Evolutionary conservation across 2,797 vertebrate genomes (phyloP), one percentile per base, ranked within the genome.

Genomic region (Ctenochaetus hawaiiensis): DNA sequence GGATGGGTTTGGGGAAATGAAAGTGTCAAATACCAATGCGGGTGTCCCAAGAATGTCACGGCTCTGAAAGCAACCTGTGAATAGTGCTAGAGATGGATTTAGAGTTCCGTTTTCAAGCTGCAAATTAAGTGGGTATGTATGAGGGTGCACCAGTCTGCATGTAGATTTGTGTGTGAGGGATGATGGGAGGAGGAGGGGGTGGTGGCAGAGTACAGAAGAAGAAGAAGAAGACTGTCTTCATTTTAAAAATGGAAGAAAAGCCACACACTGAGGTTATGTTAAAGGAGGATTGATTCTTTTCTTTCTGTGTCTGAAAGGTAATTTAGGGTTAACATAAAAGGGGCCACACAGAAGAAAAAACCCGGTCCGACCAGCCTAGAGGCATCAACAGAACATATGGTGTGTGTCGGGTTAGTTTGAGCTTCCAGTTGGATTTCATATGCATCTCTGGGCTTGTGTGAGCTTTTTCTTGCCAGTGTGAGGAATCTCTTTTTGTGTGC

Each of bases 61-160:
- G 77, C 52, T 66, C 69, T 80, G 77, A 87, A 80, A 85, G 83
- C 37, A 58, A 89, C 89, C 86, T 76, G 68, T 82, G 84, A 91
- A 88, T 88, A 87, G 74, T 82, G 78, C 77, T 68, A 70, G 63
- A 81, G 74, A 89, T 79, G 84, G 78, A 83, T 87, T 87, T 73
- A 54, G 77, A 84, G 52, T 77, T 80, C 52, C 62, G 37, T 81
- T 77, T 74, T 81, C 57, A 52, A 69, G 74, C 52, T 67, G 65
- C 59, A 80, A 83, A 89, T 84, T 59, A 82, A 77, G 67, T 65
- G 52, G 37, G 44, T 66, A 47, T 72, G 64, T 48, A 43, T 58
- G 53, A 70, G 60, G 5, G 37, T 67, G 47, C 16, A 16, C 2
- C 17, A 37, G 39, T 7, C 44, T 16, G 51, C 14, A 43, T 72